These are phyloP conservation scores for Aethes cnicana DNA, from an alignment of 2,888 invertebrate species.

Conservation along the genomic window DNA sequence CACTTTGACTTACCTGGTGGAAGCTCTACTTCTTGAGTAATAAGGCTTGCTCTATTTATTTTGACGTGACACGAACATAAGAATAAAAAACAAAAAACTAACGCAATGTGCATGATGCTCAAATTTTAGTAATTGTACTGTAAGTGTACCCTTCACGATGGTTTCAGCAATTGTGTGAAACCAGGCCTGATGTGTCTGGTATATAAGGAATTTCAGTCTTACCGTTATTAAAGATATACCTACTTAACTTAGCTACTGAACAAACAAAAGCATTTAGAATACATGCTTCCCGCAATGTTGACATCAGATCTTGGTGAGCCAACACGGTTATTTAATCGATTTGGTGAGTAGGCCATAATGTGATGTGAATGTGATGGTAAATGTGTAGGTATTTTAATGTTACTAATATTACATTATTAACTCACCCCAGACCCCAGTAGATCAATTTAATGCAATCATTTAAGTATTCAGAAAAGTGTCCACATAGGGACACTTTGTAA, in stretches of 20 bases:
- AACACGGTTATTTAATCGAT: conserved; percentile 13
- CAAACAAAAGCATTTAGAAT: conserved; percentile 13
- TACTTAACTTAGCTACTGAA: conserved; percentile 4
- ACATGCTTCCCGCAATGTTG: conserved; percentile 6
- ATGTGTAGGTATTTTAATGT: too few species aligned
- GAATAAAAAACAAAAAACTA: conserved; percentile 43
- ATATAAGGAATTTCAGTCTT: conserved; percentile 17
- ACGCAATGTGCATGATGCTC: conserved; percentile 10
- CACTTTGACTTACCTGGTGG: conserved; percentile 54
- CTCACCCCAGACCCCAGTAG: too few species aligned
- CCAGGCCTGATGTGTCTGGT: background rate
- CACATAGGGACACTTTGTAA: too few species aligned
- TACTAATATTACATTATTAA: too few species aligned
- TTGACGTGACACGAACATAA: conserved; percentile 49
- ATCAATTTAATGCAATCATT: too few species aligned
- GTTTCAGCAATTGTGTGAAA: background rate
- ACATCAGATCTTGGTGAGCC: conserved; percentile 7
- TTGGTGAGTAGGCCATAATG: background rate
- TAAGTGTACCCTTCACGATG: background rate
- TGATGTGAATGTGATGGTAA: background rate
- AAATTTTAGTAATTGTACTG: background rate
- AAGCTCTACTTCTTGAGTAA: conserved; percentile 60
- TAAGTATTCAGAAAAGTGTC: too few species aligned
- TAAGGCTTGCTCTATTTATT: conserved; percentile 44
- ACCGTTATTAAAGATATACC: background rate